phyloP scores from a whole-genome alignment of 2,888 invertebrate species.

The Trachelus troglodyta region DNA sequence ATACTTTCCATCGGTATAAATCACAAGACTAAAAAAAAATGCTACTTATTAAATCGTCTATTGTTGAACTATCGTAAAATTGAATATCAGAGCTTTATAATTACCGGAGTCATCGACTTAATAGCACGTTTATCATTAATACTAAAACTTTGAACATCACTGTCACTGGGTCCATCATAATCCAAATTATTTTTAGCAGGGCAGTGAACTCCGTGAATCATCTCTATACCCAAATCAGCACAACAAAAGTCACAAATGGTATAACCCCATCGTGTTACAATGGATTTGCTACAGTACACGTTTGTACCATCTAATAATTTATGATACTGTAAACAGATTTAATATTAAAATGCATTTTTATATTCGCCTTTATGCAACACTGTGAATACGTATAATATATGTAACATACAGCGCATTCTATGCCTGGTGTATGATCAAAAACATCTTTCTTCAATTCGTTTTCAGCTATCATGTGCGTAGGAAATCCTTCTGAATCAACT shows the following conservation, averaged over 20 bases:
- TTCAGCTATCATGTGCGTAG: constrained; percentile 46
- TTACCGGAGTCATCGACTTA: too few species aligned
- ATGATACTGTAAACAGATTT: constrained; percentile 44
- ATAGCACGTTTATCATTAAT: too few species aligned
- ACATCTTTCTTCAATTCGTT: constrained; percentile 62
- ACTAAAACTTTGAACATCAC: too few species aligned
- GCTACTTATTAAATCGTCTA: too few species aligned
- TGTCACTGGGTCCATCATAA: too few species aligned
- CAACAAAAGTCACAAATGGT: constrained; percentile 62
- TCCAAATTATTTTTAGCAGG: constrained; percentile 38
- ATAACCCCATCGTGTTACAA: constrained; percentile 57
- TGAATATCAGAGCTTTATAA: too few species aligned
- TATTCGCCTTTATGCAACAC: too few species aligned
- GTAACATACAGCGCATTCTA: constrained; percentile 62
- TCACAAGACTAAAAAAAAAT: too few species aligned
- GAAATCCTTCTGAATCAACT: constrained; percentile 18
- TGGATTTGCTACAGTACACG: constrained; percentile 52
- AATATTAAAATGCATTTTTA: too few species aligned
- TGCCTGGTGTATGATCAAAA: constrained; percentile 50
- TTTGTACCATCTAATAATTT: constrained; percentile 29
- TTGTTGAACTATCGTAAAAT: too few species aligned
- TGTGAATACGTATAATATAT: too few species aligned
- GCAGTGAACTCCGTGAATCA: constrained; percentile 48
- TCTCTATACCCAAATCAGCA: constrained; percentile 36
- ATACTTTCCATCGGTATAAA: constrained; percentile 34